A percentile compares a stretch with the other conserved stretches of the same genome.
phyloP scores from a whole-genome alignment of 2,888 invertebrate genomes.

The Mesorhabditis belari region DNA sequence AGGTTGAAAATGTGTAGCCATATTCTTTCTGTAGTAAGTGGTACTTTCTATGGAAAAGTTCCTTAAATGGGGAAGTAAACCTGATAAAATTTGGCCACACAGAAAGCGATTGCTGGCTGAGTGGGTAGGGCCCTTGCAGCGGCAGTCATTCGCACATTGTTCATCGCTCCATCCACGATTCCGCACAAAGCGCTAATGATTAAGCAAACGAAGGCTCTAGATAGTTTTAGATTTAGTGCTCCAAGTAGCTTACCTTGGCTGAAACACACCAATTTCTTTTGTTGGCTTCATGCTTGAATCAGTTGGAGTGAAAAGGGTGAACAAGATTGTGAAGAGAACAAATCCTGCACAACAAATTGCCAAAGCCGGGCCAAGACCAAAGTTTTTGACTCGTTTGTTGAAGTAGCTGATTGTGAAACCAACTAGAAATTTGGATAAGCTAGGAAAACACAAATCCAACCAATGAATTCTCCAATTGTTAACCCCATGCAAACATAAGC shows the following conservation, averaged over 20 bases:
- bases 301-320: slow-evolving; percentile 21
- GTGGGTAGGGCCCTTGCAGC: no score
- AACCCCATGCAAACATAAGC: background rate
- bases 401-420: slow-evolving; percentile 20
- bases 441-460: background rate
- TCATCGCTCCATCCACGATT: no score
- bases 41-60: no score
- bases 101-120: no score
- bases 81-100: no score
- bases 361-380: slow-evolving; percentile 28
- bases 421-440: slow-evolving; percentile 22
- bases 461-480: background rate
- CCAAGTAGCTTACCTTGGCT: background rate
- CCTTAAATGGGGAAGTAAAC: no score
- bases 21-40: no score
- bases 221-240: no score
- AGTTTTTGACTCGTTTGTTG: slow-evolving; percentile 18
- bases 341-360: slow-evolving; percentile 11
- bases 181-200: no score
- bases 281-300: slow-evolving; percentile 23
- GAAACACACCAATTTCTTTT: background rate
- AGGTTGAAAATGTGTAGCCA: no score
- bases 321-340: slow-evolving; percentile 4
- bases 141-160: no score
- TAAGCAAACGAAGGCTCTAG: no score